Evolutionary conservation across 2,888 invertebrate genomes (phyloP).

Genomic region (Blera fallax): DNA sequence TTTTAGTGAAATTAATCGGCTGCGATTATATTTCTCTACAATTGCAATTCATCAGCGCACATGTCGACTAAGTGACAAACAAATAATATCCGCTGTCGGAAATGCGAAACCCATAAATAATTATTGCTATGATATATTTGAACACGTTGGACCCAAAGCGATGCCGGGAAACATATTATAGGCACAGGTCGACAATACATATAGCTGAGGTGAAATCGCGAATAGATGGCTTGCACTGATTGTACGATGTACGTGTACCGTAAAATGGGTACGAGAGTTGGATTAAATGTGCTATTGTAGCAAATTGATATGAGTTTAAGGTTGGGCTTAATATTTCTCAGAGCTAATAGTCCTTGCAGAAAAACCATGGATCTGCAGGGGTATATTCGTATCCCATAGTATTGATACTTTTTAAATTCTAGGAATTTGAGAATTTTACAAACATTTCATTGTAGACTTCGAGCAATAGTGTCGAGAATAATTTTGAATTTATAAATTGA

Average conservation of each 20-base stretch:
- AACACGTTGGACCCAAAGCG: conserved; percentile 23
- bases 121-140: conserved; percentile 68
- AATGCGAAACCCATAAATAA: conserved; percentile 68
- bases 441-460: too few species aligned
- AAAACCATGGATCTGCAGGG: too few species aligned
- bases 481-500: too few species aligned
- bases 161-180: conserved; percentile 34
- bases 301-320: too few species aligned
- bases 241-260: not conserved
- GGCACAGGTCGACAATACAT: conserved; percentile 35
- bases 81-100: conserved; percentile 71
- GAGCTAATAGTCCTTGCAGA: too few species aligned
- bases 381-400: too few species aligned
- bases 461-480: too few species aligned
- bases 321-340: too few species aligned
- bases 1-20: conserved; percentile 59
- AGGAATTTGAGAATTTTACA: too few species aligned
- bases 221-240: not conserved
- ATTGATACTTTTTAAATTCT: too few species aligned
- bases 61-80: conserved; percentile 67
- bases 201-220: not conserved
- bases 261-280: not conserved
- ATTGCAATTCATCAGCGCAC: conserved; percentile 59
- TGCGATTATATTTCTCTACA: conserved; percentile 50
- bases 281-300: too few species aligned